Evolutionary conservation across 2,113 vertebrate genomes (phyloP).

Genomic region (Sorex fumeus): DNA sequence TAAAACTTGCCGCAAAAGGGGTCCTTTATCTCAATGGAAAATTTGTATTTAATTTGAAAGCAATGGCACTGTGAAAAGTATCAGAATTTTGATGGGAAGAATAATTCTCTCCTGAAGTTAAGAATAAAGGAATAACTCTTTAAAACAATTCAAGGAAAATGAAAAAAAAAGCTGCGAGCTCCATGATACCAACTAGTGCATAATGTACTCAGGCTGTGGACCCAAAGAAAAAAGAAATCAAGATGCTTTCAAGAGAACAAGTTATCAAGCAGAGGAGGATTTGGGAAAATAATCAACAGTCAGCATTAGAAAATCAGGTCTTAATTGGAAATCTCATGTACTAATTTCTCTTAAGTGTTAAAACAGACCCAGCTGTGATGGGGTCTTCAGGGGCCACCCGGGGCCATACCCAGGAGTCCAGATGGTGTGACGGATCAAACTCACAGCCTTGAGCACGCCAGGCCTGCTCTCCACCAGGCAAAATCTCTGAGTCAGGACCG

Average conservation of each 20-base stretch:
- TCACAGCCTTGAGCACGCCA: too few species aligned
- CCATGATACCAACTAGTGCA: neutral
- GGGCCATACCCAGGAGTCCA: too few species aligned
- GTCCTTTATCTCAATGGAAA: conserved; percentile 17
- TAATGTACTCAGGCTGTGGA: neutral
- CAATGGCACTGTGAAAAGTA: neutral
- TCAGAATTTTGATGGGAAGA: neutral
- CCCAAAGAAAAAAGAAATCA: neutral
- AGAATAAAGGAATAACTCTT: neutral
- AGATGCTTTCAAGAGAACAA: neutral
- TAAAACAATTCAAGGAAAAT: conserved; percentile 18
- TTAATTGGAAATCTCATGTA: neutral
- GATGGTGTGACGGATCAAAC: too few species aligned
- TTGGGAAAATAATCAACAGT: neutral
- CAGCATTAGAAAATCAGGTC: neutral
- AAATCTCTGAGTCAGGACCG: too few species aligned
- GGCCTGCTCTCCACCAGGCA: too few species aligned
- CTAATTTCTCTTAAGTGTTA: neutral
- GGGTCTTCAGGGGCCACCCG: too few species aligned
- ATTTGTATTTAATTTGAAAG: conserved; percentile 21
- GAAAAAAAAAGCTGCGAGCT: neutral
- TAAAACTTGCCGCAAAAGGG: neutral
- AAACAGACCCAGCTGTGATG: too few species aligned
- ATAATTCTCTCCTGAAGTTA: neutral
- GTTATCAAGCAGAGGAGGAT: neutral